These are phyloP conservation scores for Pterocles orientalis DNA, from an alignment of 2,113 vertebrate species.

Conservation along the genomic window DNA sequence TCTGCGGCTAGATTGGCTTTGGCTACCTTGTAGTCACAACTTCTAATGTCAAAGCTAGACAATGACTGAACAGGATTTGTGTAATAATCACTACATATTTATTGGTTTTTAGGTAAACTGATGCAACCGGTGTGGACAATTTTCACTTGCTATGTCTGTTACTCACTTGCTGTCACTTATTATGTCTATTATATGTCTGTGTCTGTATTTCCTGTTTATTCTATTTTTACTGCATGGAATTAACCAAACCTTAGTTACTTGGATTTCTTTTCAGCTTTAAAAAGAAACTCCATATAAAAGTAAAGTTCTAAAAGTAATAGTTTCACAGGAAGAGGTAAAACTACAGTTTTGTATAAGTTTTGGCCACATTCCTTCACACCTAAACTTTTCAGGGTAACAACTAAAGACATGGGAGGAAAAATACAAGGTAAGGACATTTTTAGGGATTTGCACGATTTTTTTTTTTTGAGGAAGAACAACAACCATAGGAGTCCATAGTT, in stretches of 20 bases:
- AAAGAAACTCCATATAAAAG: neutral
- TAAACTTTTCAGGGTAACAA: neutral
- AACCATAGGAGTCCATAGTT: neutral
- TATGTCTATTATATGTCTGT: neutral
- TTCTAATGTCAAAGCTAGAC: neutral
- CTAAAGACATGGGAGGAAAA: neutral
- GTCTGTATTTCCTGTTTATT: neutral
- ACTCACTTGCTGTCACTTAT: neutral
- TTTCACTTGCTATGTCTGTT: neutral
- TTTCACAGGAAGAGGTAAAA: neutral
- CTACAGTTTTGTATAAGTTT: neutral
- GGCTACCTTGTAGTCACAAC: neutral
- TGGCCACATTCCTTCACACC: neutral
- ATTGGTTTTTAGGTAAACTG: neutral
- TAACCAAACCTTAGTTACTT: neutral
- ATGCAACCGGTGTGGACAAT: neutral
- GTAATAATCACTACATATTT: neutral
- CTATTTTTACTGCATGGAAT: neutral
- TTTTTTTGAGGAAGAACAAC: neutral
- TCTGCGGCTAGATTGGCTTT: neutral
- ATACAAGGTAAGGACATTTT: neutral
- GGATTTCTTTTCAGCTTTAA: neutral
- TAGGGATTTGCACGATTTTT: neutral
- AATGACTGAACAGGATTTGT: neutral
- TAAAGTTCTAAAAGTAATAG: neutral